Base-by-base conservation (phyloP, 2,797 vertebrate species). In the Ibycter americanus region DNA sequence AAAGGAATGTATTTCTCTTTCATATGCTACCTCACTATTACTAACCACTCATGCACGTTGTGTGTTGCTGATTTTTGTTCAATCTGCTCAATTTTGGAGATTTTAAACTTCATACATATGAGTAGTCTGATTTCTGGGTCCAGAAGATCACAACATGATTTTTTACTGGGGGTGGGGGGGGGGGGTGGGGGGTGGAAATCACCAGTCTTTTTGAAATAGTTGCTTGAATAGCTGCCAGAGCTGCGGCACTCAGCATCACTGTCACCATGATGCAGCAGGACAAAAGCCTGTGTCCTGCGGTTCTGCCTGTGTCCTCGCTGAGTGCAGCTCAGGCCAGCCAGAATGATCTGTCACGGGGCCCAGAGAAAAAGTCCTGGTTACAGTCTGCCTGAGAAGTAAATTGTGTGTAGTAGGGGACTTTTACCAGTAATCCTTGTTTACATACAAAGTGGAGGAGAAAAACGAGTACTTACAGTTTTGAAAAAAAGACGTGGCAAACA, bases 281-380 rank as follows among this genome's bases (percentile, higher is more conserved):
- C 6, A 23, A 52, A 10, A 1, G 2, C 26, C 34, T 27, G 11
- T 1, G 15, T 44, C 12, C 12, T 3, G 1, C 38, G 32, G 11
- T 34, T 79, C 42, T 79, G 15, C 40, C 47, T 55, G 8, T 46
- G 21, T 29, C n/a, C 23, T 61, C 67, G 20, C 8, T 1, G 2
- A 67, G 27, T 14, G 22, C 5, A 1, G 12, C 16, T 36, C 20
- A 21, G 11, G 7, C 19, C 49, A 79, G 9, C 8, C 36, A 54
- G 25, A 55, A 16, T 31, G 19, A 65, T 31, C 27, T 72, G 29
- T 49, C 8, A 4, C 0, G 3, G 6, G 1, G 2, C 20, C 7
- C 67, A 79, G 27, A 52, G 27, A 34, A 66, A 86, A 77, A 77
- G 14, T 55, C 18, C 18, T 18, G 38, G 16, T 59, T 71, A 61